Percentiles rank a stretch among this genome's conserved stretches.
Evolutionary conservation across 2,113 vertebrate species (phyloP).

Genomic region (Dromas ardeola): DNA sequence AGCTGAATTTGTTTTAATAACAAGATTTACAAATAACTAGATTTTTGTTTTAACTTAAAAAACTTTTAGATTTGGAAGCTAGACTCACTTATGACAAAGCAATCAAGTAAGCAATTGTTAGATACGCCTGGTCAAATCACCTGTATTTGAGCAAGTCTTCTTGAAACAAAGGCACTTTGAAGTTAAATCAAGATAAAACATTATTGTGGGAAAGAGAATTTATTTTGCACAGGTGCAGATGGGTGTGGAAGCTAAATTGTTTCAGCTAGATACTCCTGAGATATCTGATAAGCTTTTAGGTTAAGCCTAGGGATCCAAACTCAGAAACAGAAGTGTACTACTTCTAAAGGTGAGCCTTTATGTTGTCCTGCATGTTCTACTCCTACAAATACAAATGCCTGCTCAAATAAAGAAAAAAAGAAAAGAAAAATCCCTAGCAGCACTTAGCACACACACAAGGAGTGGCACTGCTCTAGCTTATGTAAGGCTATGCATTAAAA

Average conservation of each 20-base stretch:
- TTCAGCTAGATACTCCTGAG: constrained; percentile 19
- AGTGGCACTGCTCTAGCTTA: neutral
- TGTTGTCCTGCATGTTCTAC: neutral
- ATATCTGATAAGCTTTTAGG: constrained; percentile 27
- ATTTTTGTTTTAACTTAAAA: neutral
- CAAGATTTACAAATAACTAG: neutral
- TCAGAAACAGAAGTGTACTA: neutral
- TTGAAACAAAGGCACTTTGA: constrained; percentile 47
- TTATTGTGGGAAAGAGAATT: constrained; percentile 40
- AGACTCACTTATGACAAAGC: neutral
- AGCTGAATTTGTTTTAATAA: neutral
- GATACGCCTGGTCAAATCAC: neutral
- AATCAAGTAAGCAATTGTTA: neutral
- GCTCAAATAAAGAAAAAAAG: neutral
- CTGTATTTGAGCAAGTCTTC: constrained; percentile 3
- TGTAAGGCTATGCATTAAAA: neutral
- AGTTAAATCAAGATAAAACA: constrained; percentile 60
- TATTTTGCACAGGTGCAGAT: constrained; percentile 58
- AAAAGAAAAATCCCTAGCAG: neutral
- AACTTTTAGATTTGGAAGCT: neutral
- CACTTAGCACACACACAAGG: neutral
- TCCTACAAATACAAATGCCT: neutral
- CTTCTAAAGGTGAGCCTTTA: neutral
- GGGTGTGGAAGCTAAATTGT: constrained; percentile 43
- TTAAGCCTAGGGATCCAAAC: neutral